Base-by-base conservation (phyloP, 2,888 invertebrate genomes). In the Schizaphis graminum region DNA sequence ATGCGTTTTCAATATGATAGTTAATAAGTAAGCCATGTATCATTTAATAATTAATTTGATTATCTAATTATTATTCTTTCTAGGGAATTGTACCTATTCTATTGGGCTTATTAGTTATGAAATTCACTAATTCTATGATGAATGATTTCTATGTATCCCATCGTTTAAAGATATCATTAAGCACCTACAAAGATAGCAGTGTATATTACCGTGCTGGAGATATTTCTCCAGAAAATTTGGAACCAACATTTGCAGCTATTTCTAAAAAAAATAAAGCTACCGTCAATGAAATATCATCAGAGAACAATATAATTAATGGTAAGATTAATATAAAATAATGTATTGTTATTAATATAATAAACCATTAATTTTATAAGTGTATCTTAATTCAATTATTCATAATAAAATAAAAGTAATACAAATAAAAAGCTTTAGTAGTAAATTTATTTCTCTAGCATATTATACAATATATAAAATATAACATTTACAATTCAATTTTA, bases 151-250 rank as follows among this genome's bases (percentile, higher is more conserved):
- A 3, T 7, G 35, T 21, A 7, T 47, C 89, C 21, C 0, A 16
- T 61, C 28, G 41, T 41, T 61, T 94, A 35, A 26, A 61, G 47
- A 49, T 94, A 11, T 56, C 90, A 28, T 90, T 94, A 89, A 90
- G 85, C 53, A 85, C 61, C 5, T 94, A 94, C 61, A 41, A 85
- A 10, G 85, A 67, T 94, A 94, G 90, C 26, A 84, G 28, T 94
- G 93, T 90, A 85, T 94, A 90, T 49, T 94, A 90, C 47, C 93
- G 85, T 61, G 35, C 35, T 49, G 90, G 86, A 49, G 93, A 94
- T 49, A 35, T 61, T 16, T 90, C 61, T 13, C 11, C 41, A 5
- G 13, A 90, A 44, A 94, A 85, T 89, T 86, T 94, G 11, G 90
- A 94, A 90, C 26, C 90, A 5, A 57, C 5, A n/a, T 90, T 94